Conservation (phyloP, 2,888 invertebrate species). For the Hirtodrosophila trivittata region DNA sequence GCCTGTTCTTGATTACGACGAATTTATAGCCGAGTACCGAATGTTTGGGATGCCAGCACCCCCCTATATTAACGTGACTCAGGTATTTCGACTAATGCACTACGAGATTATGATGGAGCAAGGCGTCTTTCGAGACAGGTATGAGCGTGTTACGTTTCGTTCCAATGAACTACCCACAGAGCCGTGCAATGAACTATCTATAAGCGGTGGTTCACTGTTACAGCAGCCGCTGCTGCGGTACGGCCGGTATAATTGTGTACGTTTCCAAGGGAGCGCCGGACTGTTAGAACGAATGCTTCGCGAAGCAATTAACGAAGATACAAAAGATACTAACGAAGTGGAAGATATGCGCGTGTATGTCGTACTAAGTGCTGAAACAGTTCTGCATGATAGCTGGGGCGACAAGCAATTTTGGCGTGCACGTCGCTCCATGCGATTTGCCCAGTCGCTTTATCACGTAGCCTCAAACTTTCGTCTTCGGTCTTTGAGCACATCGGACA, state of each 20-base stretch:
- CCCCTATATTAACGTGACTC: constrained; percentile 86
- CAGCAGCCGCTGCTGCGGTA: constrained; percentile 89
- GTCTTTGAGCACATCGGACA: constrained; percentile 86
- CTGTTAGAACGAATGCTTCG: constrained; percentile 87
- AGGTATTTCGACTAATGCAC: constrained; percentile 92
- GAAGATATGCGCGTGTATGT: constrained; percentile 72
- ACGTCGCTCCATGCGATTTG: constrained; percentile 96
- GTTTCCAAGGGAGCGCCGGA: constrained; percentile 91
- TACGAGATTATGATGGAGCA: constrained; percentile 93
- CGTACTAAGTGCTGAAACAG: constrained; percentile 90
- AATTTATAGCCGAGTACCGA: constrained; percentile 88
- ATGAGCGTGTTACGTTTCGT: constrained; percentile 87
- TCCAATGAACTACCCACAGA: constrained; percentile 12
- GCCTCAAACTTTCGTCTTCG: constrained; percentile 88
- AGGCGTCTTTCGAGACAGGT: constrained; percentile 93
- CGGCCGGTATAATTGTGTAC: constrained; percentile 88
- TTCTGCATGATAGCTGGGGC: constrained; percentile 94
- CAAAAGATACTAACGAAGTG: constrained; percentile 43
- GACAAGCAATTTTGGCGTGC: constrained; percentile 92
- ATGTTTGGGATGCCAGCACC: constrained; percentile 66
- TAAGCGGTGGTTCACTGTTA: constrained; percentile 87
- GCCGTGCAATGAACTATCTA: constrained; percentile 57
- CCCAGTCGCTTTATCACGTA: constrained; percentile 86
- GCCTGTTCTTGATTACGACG: constrained; percentile 91
- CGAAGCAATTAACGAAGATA: constrained; percentile 63